These are phyloP conservation scores for Pachyrhynchus sulphureomaculatus DNA, from an alignment of 1,140 invertebrate species.

Conservation along the genomic window DNA sequence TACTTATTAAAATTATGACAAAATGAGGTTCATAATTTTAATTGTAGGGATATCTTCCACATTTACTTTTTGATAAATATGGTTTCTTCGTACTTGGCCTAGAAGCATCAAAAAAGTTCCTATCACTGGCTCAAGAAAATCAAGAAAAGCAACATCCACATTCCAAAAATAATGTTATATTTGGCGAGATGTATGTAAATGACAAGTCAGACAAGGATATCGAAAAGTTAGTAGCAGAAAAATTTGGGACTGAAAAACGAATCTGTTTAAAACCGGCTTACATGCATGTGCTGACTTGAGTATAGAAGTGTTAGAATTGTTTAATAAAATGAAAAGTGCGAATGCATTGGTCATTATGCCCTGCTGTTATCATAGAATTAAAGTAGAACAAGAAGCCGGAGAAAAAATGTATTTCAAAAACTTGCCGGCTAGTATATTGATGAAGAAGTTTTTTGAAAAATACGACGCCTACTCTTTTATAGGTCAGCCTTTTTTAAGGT, in stretches of 20 bases:
- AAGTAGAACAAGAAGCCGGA: conserved; percentile 20
- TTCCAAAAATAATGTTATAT: conserved; percentile 59
- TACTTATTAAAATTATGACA: too few relatives aligned
- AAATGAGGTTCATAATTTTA: too few relatives aligned
- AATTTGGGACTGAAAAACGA: conserved; percentile 39
- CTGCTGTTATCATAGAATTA: conserved; percentile 76
- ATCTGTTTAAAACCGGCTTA: conserved; percentile 65
- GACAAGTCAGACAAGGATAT: conserved; percentile 55
- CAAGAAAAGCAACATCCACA: conserved; percentile 59
- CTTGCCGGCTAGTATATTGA: conserved; percentile 62
- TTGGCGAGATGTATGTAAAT: conserved; percentile 58
- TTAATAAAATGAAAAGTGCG: conserved; percentile 61
- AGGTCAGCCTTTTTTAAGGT: conserved; percentile 63
- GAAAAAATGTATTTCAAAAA: conserved; percentile 55
- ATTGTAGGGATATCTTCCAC: conserved; percentile 73
- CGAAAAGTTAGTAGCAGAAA: conserved; percentile 50
- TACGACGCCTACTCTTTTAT: conserved; percentile 53
- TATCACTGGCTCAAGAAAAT: conserved; percentile 63
- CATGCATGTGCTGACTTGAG: conserved; percentile 86
- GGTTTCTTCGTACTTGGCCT: conserved; percentile 70
- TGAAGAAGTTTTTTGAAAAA: conserved; percentile 50
- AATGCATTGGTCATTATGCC: conserved; percentile 70
- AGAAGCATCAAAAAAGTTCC: conserved; percentile 64
- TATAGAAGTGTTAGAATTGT: conserved; percentile 70
- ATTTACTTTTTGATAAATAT: conserved; percentile 64